Evolutionary conservation across 2,113 vertebrate species (phyloP).

Genomic region (Myotis yumanensis): DNA sequence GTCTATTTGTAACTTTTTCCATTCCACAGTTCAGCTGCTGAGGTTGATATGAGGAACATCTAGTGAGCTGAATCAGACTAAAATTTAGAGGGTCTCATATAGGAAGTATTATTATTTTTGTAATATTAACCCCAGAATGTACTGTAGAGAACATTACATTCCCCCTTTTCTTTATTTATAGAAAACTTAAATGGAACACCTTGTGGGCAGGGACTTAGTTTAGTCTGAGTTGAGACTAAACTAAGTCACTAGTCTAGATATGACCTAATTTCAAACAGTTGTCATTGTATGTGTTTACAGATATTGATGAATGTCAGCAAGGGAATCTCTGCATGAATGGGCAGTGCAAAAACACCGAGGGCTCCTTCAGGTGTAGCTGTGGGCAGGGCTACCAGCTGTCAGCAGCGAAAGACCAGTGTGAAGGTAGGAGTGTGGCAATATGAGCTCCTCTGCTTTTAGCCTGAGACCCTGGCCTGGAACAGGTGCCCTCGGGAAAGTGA

Average conservation of each 20-base stretch:
- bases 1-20: not conserved
- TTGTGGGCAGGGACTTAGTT: not conserved
- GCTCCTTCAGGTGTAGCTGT: conserved; percentile 93
- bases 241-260: not conserved
- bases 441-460: not conserved
- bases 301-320: conserved; percentile 94
- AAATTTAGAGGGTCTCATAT: not conserved
- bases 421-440: conserved; percentile 83
- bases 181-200: not conserved
- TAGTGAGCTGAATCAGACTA: not conserved
- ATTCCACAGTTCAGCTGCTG: not conserved
- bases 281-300: conserved; percentile 80
- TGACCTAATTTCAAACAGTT: not conserved
- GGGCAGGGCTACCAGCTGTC: conserved; percentile 89
- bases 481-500: not conserved
- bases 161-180: not conserved
- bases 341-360: conserved; percentile 91
- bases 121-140: not conserved
- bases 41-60: not conserved
- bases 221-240: not conserved
- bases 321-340: conserved; percentile 90
- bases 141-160: not conserved
- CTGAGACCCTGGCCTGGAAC: not conserved
- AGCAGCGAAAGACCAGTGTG: conserved; percentile 89
- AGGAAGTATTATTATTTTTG: not conserved